Percentiles rank a stretch among this genome's conserved stretches.
Conservation (phyloP, 2,797 vertebrate species). For the Caiman crocodilus region DNA sequence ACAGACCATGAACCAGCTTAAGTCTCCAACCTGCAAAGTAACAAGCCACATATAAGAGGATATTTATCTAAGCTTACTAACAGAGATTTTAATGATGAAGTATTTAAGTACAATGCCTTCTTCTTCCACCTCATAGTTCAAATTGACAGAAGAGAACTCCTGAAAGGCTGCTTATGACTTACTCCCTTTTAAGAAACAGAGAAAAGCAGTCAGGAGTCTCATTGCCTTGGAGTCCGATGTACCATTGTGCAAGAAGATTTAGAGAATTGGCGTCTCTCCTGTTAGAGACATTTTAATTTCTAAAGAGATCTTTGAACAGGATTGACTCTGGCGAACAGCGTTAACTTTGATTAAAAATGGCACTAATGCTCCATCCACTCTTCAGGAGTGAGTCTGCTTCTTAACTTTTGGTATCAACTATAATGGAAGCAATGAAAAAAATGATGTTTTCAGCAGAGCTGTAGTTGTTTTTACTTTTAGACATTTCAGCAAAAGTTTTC, state of each 20-base stretch:
- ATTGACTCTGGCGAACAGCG: fast-evolving
- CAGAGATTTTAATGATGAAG: neutral
- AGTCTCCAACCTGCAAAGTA: too few species aligned
- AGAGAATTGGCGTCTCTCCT: neutral
- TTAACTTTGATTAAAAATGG: neutral
- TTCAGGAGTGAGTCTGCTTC: neutral
- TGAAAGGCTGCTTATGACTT: fast-evolving
- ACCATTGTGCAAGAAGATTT: neutral
- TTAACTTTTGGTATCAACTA: neutral
- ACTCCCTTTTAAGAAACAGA: neutral
- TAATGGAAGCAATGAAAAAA: neutral
- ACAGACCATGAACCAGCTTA: too few species aligned
- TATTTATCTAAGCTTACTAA: neutral
- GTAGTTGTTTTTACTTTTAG: neutral
- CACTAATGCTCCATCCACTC: too few species aligned
- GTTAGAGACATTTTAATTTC: neutral
- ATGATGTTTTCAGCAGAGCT: neutral
- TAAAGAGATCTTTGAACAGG: neutral
- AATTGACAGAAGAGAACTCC: neutral
- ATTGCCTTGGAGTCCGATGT: neutral
- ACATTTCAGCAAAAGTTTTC: neutral
- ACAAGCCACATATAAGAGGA: too few species aligned
- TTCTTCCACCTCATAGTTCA: too few species aligned
- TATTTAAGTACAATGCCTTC: neutral
- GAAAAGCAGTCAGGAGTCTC: neutral